Conservation (phyloP, 2,113 vertebrate genomes). For the Engystomops pustulosus region DNA sequence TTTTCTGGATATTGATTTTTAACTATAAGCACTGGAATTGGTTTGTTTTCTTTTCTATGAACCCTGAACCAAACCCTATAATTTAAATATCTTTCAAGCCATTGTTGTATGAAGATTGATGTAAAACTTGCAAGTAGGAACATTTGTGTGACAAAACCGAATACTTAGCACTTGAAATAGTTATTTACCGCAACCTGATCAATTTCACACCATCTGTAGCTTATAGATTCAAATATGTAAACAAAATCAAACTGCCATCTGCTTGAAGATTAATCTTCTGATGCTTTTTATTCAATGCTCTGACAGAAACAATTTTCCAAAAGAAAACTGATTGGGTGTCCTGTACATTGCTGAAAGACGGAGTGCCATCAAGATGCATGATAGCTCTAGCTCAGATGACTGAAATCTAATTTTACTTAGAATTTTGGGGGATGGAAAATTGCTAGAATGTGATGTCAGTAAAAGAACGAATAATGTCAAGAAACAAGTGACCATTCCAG, state of each 20-base stretch:
- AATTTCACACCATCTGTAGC: conserved; percentile 54
- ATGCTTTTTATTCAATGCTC: conserved; percentile 38
- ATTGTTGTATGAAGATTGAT: neutral
- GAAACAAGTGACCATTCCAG: too few species aligned
- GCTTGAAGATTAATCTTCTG: conserved; percentile 46
- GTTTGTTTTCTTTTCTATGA: neutral
- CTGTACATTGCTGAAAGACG: neutral
- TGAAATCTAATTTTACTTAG: neutral
- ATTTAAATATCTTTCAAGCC: neutral
- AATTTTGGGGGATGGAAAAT: neutral
- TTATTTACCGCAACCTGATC: conserved; percentile 48
- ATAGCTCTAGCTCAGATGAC: neutral
- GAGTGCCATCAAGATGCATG: neutral
- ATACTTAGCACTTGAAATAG: conserved; percentile 25
- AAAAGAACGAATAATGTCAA: neutral
- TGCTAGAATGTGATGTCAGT: neutral
- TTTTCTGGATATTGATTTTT: neutral
- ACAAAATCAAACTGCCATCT: conserved; percentile 53
- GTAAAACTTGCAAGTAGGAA: conserved; percentile 7
- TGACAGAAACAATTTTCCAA: conserved; percentile 14
- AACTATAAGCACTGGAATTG: neutral
- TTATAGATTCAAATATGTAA: conserved; percentile 56
- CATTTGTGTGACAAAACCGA: conserved; percentile 18
- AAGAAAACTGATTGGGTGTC: neutral
- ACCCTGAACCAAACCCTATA: neutral